Evolutionary conservation across 2,888 invertebrate genomes (phyloP), one percentile per base, ranked within the genome.

Genomic region (Ptilodon capucinus): DNA sequence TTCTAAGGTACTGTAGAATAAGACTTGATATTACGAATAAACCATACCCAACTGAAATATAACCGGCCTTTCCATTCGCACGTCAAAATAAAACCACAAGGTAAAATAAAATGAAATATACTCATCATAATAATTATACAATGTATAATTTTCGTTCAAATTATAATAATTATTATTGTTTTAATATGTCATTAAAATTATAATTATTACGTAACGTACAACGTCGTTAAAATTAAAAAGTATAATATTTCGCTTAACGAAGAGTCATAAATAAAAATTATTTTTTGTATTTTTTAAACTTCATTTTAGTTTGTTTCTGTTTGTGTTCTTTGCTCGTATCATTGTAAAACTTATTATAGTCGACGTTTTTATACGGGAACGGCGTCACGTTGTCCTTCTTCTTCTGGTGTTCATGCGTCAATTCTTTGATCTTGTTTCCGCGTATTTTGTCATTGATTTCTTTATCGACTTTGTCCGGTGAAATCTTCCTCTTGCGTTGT

Each of bases 281-380:
- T 51, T 72, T 71, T 70, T 80, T 81, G 42, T 74, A 72, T 61
- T 81, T 83, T 60, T 79, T 83, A 66, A 72, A 75, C 52, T 81
- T 79, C 68, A 60, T 71, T 57, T 84, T 84, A 7, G 71, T 65
- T 45, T 81, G 72, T 51, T 79, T 83, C 51, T 70, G 76, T 53
- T 71, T 84, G 54, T 68, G 74, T 44, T 70, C 60, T 55, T 79
- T 81, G 44, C 74, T 75, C 9, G 67, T 48, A 2, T 79, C 76
- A 38, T 76, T 76, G 48, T 70, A 75, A 51, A 85, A 86, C 71
- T 81, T 85, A 46, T 66, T 80, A 51, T 83, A 86, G 54, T 85
- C 76, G 0, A 69, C 68, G 41, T 79, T 78, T 48, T 80, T 81
- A 53, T 86, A 86, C 16, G 61, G 61, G 52, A 57, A 78, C 0